Base-by-base conservation (phyloP, 2,888 invertebrate species). In the Lycophotia porphyrea region DNA sequence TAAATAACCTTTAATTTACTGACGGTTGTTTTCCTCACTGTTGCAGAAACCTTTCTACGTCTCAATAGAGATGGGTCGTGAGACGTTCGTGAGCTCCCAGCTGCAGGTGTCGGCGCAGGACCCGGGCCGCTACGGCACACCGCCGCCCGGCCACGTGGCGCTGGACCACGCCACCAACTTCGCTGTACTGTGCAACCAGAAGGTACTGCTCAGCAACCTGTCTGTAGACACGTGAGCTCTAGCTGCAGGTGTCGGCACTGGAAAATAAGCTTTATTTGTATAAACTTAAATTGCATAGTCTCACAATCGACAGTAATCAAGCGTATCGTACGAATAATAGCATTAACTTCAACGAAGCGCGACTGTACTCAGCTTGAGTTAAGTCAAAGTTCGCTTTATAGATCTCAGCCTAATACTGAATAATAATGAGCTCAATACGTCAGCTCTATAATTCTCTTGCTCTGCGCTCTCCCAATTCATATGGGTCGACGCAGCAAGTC, bases 41-140 rank as follows among this genome's bases (percentile, higher is more conserved):
- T 78, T 77, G 0, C 88, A 96, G 96, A 94, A 93, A 86, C 94
- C 95, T 21, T 96, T 96, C 92, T 95, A 93, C 92, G 91, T 96
- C 82, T 95, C 96, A 0, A 86, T 95, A 84, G 95, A 95, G 79
- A 68, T 92, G 74, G 94, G 93, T 0, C 93, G 94, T 42, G 96
- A 96, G 78, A 94, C 94, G 36, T 96, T 93, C 79, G 95, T 96
- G 65, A 95, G 95, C 80, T 86, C 90, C 0, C 91, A 92, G 84
- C 88, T 96, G 80, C 84, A 88, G 63, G 88, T 96, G 75, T 91
- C 92, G 55, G 64, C 76, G 0, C 85, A 81, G 42, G 93, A 94
- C 36, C 92, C 93, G 15, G 95, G 95, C 42, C 92, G 92, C 2
- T 96, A 96, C 90, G 94, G 92, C n/a, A 69, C 85, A 24, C 93